Percentiles rank a stretch among this genome's conserved stretches.
These are phyloP conservation scores for Oenanthe melanoleuca DNA, from an alignment of 2,113 vertebrate genomes.

Conservation along the genomic window DNA sequence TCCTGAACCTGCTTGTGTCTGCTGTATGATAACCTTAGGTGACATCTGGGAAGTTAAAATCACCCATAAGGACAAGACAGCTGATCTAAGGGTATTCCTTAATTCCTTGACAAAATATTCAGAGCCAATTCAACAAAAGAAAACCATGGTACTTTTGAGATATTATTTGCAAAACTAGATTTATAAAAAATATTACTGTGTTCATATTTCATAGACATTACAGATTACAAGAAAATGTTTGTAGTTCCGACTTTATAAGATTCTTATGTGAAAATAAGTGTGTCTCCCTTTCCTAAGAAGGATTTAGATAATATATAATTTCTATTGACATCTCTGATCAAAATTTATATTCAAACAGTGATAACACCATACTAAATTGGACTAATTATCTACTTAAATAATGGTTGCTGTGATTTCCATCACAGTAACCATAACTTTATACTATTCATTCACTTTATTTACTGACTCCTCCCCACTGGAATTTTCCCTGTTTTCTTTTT, in stretches of 20 bases:
- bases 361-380: background rate
- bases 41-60: background rate
- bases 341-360: background rate
- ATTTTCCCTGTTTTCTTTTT: background rate
- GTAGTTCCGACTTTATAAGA: background rate
- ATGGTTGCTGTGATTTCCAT: background rate
- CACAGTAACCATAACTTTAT: background rate
- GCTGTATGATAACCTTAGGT: background rate
- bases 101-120: background rate
- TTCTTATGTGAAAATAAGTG: background rate
- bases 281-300: background rate
- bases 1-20: background rate
- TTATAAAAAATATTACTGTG: background rate
- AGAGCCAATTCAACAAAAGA: background rate
- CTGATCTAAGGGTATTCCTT: background rate
- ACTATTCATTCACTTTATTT: background rate
- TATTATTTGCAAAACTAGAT: background rate
- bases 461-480: background rate
- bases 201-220: background rate
- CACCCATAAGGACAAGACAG: background rate
- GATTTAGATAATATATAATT: background rate
- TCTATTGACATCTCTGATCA: background rate
- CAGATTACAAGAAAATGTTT: background rate
- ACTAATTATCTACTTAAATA: background rate
- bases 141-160: rapidly evolving